Evolutionary conservation across 2,888 invertebrate species (phyloP).

Genomic region (Pseudococcus jackbeardsleyi): DNA sequence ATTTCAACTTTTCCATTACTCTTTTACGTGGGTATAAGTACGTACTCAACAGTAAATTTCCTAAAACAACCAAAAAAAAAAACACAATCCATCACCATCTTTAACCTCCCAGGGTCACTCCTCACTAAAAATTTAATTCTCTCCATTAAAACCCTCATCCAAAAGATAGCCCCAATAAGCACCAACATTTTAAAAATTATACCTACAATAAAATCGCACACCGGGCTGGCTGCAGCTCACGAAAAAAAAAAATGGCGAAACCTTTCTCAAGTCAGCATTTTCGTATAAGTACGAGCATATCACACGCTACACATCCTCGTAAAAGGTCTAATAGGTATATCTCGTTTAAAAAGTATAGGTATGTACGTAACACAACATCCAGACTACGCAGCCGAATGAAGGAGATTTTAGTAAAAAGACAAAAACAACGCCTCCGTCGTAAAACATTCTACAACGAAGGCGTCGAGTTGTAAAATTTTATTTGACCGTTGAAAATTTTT

Average conservation of each 20-base stretch:
- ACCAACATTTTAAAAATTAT: not conserved
- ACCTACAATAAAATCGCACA: not conserved
- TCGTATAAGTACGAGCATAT: not conserved
- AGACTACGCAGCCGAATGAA: not conserved
- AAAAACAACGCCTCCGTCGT: slow-evolving; percentile 30
- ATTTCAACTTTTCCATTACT: too few relatives aligned
- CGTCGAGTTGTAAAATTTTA: slow-evolving; percentile 40
- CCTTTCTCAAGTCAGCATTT: not conserved
- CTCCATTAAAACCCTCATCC: too few relatives aligned
- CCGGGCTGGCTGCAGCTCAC: not conserved
- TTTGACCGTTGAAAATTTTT: slow-evolving; percentile 18
- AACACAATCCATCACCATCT: too few relatives aligned
- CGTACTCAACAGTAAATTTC: too few relatives aligned
- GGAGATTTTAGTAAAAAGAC: not conserved
- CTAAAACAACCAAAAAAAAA: too few relatives aligned
- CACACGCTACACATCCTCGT: not conserved
- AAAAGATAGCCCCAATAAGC: not conserved
- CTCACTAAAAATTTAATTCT: too few relatives aligned
- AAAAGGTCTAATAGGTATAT: not conserved
- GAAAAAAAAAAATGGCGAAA: not conserved
- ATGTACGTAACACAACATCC: not conserved
- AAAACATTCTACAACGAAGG: slow-evolving; percentile 13
- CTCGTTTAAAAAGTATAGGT: slow-evolving; percentile 6
- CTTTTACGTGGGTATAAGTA: too few relatives aligned
- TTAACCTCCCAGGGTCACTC: too few relatives aligned